Percentiles rank a stretch among this genome's conserved stretches.
phyloP scores from a whole-genome alignment of 2,888 invertebrate genomes.

The Glaucopsyche alexis region DNA sequence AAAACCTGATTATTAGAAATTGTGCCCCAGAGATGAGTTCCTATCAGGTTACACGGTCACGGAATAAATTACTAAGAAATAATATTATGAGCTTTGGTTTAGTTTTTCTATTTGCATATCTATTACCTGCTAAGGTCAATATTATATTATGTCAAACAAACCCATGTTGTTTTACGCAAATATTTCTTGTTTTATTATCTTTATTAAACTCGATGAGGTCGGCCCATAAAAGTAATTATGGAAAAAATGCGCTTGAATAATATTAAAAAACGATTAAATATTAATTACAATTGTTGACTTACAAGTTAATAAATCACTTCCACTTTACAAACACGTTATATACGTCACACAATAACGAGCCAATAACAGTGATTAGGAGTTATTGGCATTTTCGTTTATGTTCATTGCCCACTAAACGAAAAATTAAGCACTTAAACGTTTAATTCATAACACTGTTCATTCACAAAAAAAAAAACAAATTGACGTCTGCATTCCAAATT shows the following conservation, averaged over 20 bases:
- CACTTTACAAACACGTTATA: neutral
- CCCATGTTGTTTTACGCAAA: neutral
- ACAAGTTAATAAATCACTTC: conserved; percentile 15
- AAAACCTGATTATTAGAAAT: no score
- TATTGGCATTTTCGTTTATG: neutral
- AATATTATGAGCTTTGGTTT: no score
- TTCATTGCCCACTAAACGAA: neutral
- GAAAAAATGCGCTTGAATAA: neutral
- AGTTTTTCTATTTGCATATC: no score
- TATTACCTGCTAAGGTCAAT: no score
- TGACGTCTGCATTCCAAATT: conserved; percentile 65
- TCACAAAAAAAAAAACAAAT: conserved; percentile 4
- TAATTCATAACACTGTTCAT: neutral
- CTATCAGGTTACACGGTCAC: no score
- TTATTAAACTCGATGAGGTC: neutral
- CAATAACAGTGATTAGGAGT: conserved; percentile 17
- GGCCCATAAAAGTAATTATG: neutral
- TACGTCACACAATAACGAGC: neutral
- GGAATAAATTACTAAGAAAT: no score
- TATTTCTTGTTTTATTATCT: neutral
- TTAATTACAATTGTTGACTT: conserved; percentile 2
- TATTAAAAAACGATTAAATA: neutral
- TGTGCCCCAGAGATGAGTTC: no score
- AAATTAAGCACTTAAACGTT: neutral
- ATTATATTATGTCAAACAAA: neutral